phyloP scores from a whole-genome alignment of 1,140 invertebrate species.

The Hydropsyche tenuis region DNA sequence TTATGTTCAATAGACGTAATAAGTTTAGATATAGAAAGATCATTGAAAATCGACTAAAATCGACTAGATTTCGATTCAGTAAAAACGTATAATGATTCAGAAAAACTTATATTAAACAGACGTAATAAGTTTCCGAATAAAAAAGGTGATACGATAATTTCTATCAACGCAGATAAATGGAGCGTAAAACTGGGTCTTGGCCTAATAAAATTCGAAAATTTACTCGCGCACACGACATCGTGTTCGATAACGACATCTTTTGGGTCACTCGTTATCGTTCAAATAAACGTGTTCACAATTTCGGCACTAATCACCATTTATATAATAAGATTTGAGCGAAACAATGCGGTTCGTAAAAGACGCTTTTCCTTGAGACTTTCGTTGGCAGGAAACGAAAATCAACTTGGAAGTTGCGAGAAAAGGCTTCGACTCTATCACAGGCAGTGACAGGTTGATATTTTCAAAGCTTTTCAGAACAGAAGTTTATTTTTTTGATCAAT shows the following conservation, averaged over 20 bases:
- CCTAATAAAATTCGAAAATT: neutral
- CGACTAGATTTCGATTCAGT: no score
- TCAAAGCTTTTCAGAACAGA: constrained; percentile 5
- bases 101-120: no score
- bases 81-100: no score
- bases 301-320: neutral
- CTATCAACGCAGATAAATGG: neutral
- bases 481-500: constrained; percentile 7
- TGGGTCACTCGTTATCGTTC: neutral
- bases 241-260: constrained; percentile 1
- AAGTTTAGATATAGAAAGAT: no score
- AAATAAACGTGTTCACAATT: neutral
- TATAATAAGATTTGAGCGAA: neutral
- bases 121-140: no score
- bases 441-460: constrained; percentile 25
- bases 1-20: no score
- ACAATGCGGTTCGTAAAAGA: constrained; percentile 15
- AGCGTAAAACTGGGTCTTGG: constrained; percentile 19
- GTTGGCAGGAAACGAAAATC: neutral
- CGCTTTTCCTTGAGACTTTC: neutral
- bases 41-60: no score
- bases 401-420: neutral
- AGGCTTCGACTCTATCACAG: constrained; percentile 21
- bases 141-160: neutral
- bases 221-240: neutral